These are phyloP conservation scores for Therioaphis trifolii DNA, from an alignment of 2,888 invertebrate species.

Conservation along the genomic window DNA sequence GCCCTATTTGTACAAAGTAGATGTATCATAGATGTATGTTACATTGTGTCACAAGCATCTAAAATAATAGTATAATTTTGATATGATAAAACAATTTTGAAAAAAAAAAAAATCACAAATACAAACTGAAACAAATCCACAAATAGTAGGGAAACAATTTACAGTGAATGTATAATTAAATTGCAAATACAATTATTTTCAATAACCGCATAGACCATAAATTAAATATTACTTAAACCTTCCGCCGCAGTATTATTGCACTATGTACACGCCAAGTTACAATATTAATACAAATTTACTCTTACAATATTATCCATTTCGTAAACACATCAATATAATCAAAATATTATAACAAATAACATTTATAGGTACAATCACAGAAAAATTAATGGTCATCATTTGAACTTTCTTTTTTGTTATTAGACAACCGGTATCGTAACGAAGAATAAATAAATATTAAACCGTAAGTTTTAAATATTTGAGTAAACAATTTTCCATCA, in stretches of 20 bases:
- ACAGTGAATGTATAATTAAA: background rate
- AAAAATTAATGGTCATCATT: constrained; percentile 14
- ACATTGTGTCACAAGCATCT: constrained; percentile 5
- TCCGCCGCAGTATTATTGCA: background rate
- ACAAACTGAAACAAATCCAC: too few species aligned
- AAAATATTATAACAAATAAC: constrained; percentile 5
- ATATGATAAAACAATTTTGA: background rate
- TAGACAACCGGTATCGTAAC: constrained; percentile 19
- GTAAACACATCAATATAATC: background rate
- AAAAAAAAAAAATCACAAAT: background rate
- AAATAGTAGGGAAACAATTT: background rate
- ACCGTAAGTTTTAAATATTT: background rate
- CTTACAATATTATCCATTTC: background rate
- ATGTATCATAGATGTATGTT: constrained; percentile 4
- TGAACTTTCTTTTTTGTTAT: background rate
- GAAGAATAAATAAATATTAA: background rate
- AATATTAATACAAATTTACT: background rate
- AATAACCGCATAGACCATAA: background rate
- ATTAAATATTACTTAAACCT: background rate
- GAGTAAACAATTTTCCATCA: background rate
- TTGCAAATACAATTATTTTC: background rate
- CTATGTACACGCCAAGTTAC: background rate
- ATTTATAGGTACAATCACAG: constrained; percentile 16
- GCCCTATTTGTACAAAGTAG: constrained; percentile 21
- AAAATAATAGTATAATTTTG: background rate